These are phyloP conservation scores for Thelaira solivaga DNA, from an alignment of 2,888 invertebrate genomes.

Conservation along the genomic window DNA sequence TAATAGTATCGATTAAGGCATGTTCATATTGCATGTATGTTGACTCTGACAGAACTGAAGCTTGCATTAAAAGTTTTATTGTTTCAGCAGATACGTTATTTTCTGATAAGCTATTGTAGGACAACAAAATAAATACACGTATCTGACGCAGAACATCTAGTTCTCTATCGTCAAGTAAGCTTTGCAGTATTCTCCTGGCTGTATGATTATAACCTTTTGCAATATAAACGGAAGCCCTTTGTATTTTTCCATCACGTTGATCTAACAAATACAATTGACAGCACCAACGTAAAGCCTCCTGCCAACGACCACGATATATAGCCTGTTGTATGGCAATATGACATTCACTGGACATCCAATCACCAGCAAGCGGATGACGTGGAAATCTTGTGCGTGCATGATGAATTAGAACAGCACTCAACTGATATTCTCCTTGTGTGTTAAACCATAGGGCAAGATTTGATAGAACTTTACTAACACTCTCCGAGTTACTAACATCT, in stretches of 20 bases:
- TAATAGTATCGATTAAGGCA: conserved; percentile 86
- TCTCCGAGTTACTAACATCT: conserved; percentile 81
- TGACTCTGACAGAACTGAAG: conserved; percentile 84
- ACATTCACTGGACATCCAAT: conserved; percentile 84
- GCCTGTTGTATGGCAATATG: conserved; percentile 78
- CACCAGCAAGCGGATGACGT: conserved; percentile 80
- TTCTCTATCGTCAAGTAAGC: conserved; percentile 70
- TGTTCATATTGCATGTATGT: conserved; percentile 88
- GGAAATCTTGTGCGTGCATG: conserved; percentile 83
- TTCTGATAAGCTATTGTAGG: conserved; percentile 80
- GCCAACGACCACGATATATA: conserved; percentile 80
- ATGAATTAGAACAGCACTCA: conserved; percentile 80
- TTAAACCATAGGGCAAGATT: conserved; percentile 80
- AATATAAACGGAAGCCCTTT: conserved; percentile 75
- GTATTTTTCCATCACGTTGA: conserved; percentile 82
- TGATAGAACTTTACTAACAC: conserved; percentile 84
- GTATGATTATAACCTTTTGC: conserved; percentile 75
- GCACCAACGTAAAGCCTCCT: conserved; percentile 83
- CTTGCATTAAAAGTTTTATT: conserved; percentile 81
- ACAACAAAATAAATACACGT: conserved; percentile 83
- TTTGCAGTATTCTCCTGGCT: conserved; percentile 73
- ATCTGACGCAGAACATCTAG: conserved; percentile 78
- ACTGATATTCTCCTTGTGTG: conserved; percentile 78
- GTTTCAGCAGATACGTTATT: conserved; percentile 79
- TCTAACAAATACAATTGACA: conserved; percentile 83